Percentiles rank a stretch among this genome's conserved stretches.
phyloP scores from a whole-genome alignment of 2,888 invertebrate species.

The Phorcus lineatus region DNA sequence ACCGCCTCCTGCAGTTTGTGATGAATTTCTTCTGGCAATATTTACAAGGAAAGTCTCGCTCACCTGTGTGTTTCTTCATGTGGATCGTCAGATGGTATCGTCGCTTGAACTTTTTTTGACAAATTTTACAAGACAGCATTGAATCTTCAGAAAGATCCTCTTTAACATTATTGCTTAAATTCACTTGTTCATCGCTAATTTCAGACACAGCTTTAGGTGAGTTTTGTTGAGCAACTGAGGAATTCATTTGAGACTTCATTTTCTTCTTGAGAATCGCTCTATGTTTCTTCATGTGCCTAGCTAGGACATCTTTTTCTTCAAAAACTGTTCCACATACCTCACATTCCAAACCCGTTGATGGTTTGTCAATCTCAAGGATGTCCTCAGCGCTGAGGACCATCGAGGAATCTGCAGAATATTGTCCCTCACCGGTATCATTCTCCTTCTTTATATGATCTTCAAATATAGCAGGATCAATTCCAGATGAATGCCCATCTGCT shows the following conservation, averaged over 20 bases:
- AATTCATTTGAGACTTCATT: neutral
- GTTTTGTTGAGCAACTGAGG: neutral
- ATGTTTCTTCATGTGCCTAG: constrained; percentile 10
- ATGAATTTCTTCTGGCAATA: constrained; percentile 9
- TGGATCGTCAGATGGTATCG: neutral
- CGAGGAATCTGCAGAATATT: neutral
- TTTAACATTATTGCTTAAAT: no score
- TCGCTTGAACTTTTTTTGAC: no score
- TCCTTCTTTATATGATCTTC: neutral
- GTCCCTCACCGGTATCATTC: neutral
- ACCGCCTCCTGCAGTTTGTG: neutral
- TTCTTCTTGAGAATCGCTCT: neutral
- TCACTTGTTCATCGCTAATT: no score
- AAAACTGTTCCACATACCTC: neutral
- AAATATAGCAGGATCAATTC: constrained; percentile 1
- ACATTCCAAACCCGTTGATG: neutral
- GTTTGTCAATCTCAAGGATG: neutral
- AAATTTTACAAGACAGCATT: no score
- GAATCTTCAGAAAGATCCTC: no score
- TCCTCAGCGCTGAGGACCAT: constrained; percentile 6
- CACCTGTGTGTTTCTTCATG: constrained; percentile 8
- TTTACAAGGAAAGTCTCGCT: neutral
- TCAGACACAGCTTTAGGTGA: neutral
- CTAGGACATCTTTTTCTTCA: constrained; percentile 4
- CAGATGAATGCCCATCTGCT: neutral